Evolutionary conservation across 2,797 vertebrate genomes (phyloP).

Genomic region (Myoxocephalus aenaeus): DNA sequence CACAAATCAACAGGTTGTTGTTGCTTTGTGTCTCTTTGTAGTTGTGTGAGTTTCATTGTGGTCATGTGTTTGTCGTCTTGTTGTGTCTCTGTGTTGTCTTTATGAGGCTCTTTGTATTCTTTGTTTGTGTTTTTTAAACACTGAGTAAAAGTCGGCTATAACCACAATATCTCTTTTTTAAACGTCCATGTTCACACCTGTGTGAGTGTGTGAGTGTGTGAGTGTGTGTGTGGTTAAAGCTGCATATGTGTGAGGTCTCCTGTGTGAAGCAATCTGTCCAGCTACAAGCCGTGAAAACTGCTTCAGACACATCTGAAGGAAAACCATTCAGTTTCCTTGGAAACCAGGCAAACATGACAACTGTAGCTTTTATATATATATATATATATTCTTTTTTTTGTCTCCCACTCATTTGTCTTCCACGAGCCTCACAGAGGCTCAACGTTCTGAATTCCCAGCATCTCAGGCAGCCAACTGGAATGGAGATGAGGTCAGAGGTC

Average conservation of each 20-base stretch:
- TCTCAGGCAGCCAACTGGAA: slow-evolving; percentile 6
- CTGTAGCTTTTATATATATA: neutral
- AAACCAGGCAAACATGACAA: slow-evolving; percentile 50
- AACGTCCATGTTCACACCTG: neutral
- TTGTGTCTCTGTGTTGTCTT: no score
- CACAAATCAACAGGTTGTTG: no score
- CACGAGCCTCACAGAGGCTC: neutral
- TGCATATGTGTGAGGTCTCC: neutral
- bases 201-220: neutral
- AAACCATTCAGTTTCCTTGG: slow-evolving; percentile 54
- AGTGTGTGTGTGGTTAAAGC: neutral
- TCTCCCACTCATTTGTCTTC: slow-evolving; percentile 19
- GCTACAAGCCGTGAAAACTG: slow-evolving; percentile 1
- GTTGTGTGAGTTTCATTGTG: no score
- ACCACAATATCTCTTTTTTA: neutral
- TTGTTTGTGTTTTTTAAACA: no score
- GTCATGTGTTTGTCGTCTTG: no score
- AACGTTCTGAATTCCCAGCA: neutral
- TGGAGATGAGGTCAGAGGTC: slow-evolving; percentile 20
- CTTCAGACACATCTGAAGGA: slow-evolving; percentile 30
- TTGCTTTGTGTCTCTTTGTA: no score
- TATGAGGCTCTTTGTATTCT: no score
- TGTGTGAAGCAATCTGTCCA: slow-evolving; percentile 15
- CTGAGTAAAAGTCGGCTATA: neutral
- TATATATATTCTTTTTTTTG: neutral